A percentile compares a stretch with the other conserved stretches of the same genome.
Conservation (phyloP, 2,797 vertebrate species). For the Anisognathus igniventris region DNA sequence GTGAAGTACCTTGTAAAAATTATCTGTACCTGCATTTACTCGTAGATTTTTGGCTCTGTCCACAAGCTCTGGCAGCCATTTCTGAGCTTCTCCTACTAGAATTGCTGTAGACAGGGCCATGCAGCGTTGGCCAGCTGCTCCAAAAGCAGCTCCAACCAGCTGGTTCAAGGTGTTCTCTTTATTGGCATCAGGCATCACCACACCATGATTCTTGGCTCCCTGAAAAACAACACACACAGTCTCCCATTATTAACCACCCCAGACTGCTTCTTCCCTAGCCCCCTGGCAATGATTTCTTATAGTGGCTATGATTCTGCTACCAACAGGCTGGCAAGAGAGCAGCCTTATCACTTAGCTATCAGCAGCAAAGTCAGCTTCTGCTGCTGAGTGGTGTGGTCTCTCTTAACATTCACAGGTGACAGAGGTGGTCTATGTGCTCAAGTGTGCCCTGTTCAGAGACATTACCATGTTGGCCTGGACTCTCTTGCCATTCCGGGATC, state of each 20-base stretch:
- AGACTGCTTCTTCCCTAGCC: background rate
- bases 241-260: background rate
- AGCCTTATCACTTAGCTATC: background rate
- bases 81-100: conserved; percentile 87
- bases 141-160: conserved; percentile 93
- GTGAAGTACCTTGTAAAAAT: background rate
- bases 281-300: background rate
- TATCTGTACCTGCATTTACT: conserved; percentile 88
- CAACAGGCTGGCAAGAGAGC: background rate
- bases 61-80: conserved; percentile 93
- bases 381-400: background rate
- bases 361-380: background rate
- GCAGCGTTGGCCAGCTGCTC: conserved; percentile 94
- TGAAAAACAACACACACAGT: conserved; percentile 56
- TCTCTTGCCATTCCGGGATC: conserved; percentile 92
- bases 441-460: background rate
- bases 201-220: conserved; percentile 98
- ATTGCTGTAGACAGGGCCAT: conserved; percentile 95
- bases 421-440: background rate
- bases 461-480: conserved; percentile 97
- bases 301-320: background rate
- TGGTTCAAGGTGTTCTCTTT: conserved; percentile 98
- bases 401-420: background rate
- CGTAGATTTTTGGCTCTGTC: conserved; percentile 87
- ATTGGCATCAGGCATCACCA: conserved; percentile 97